Base-by-base conservation (phyloP, 2,113 vertebrate species). In the Orientallactaga bullata region DNA sequence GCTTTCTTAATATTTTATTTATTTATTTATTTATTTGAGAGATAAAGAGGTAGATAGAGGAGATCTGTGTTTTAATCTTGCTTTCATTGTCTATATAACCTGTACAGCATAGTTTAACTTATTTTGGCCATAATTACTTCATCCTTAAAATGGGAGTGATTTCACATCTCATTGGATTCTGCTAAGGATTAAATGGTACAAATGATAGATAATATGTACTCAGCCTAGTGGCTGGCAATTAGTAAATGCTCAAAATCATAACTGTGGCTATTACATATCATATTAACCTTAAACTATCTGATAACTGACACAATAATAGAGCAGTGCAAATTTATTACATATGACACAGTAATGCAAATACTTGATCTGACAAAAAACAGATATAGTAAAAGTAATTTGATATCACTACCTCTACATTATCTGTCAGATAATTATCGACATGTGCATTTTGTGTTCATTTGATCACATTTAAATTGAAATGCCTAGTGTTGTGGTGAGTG, bases 301-400 rank as follows among this genome's bases (percentile, higher is more conserved):
- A 80, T 89, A 37, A 32, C 76, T 87, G 28, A 78, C 51, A 78
- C 51, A 87, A 3, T 24, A 90, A 42, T 80, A 88, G 37, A 60
- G 74, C 91, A 90, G n/a, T 58, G 30, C 9, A 66, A 28, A 65
- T 68, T 85, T 80, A 76, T 69, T 39, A 94, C 3, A 55, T 21
- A 74, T 85, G 68, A 73, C 16, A 91, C 72, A 88, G 12, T 63
- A 80, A 94, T 74, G 37, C 28, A 74, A 74, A 17, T 17, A 47
- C 37, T 83, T 83, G 23, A 82, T 87, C 76, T 63, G 35, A 30
- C 72, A 85, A 47, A 84, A 68, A 93, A 84, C 4, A n/a, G 32
- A 80, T 91, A 26, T 39, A 66, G 55, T 13, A 88, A 88, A 91
- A 91, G 8, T 72, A 85, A 94, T 63, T 84, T 80, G 18, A 51